Evolutionary conservation across 2,888 invertebrate species (phyloP).

Genomic region (Aplocera efformata): DNA sequence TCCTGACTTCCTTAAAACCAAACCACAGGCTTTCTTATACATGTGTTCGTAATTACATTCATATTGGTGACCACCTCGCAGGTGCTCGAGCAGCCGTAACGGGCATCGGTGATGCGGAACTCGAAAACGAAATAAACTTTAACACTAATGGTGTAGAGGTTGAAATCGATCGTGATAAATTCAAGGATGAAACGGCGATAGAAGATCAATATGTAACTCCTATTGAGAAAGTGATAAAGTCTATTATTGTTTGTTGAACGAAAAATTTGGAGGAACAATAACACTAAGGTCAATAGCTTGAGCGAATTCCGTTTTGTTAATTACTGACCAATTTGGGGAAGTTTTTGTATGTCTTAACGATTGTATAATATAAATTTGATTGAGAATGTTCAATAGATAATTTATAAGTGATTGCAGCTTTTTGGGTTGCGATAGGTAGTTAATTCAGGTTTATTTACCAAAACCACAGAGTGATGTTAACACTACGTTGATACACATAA

Average conservation of each 20-base stretch:
- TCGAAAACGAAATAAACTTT: slow-evolving; percentile 21
- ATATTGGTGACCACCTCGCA: slow-evolving; percentile 74
- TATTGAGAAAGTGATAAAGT: slow-evolving; percentile 50
- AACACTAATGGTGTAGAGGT: slow-evolving; percentile 21
- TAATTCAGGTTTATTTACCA: too few species aligned
- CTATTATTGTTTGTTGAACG: slow-evolving; percentile 35
- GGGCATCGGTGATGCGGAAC: slow-evolving; percentile 60
- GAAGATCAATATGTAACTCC: slow-evolving; percentile 52
- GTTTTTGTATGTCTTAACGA: slow-evolving; percentile 26
- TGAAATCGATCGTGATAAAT: slow-evolving; percentile 24
- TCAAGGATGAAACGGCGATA: slow-evolving; percentile 50
- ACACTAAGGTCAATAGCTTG: slow-evolving; percentile 73
- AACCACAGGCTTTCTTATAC: slow-evolving; percentile 65
- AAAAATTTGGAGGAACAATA: slow-evolving; percentile 24
- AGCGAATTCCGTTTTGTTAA: slow-evolving; percentile 71
- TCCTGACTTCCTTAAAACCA: slow-evolving; percentile 56
- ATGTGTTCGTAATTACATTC: slow-evolving; percentile 70
- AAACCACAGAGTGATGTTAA: too few species aligned
- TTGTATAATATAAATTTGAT: slow-evolving; percentile 21
- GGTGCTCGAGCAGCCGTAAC: slow-evolving; percentile 65
- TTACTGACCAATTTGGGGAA: slow-evolving; percentile 50
- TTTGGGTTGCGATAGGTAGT: too few species aligned
- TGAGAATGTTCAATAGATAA: slow-evolving; percentile 7
- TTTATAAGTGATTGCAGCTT: slow-evolving; percentile 4
- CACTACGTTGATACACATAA: too few species aligned